Evolutionary conservation across 2,797 vertebrate genomes (phyloP), one percentile per base, ranked within the genome.

Genomic region (Sorex maritimensis): DNA sequence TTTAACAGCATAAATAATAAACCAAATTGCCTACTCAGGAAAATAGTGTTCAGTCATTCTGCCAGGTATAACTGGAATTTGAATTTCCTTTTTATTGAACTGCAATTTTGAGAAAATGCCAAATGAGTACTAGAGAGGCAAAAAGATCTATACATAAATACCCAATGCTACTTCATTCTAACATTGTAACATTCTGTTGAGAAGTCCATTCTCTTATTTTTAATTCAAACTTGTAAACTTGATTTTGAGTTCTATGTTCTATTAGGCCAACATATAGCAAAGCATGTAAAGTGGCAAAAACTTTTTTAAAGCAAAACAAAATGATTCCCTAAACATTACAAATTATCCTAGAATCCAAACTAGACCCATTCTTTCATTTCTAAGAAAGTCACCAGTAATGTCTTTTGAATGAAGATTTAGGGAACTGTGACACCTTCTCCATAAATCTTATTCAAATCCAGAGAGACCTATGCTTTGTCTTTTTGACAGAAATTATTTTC

Each of bases 391-490:
- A 46, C 38, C 10, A 61, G 4, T 6, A 78, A 28, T 38, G 1
- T 83, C 67, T 78, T 72, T 58, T 15, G 21, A 80, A 55, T n/a
- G 72, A 81, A 91, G 23, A 1, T 15, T 77, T 61, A 58, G 44
- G 4, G 30, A 91, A 11, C 23, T 52, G 14, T 44, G 10, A 73
- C 3, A 69, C 49, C 17, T 26, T 1, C 30, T 81, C 14, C 79
- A 44, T 63, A 81, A 93, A 88, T 79, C 55, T 84, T 89, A 28
- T 91, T 87, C 83, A 78, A 69, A 73, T 63, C 14, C 65, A 94
- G 13, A 61, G 52, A 77, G 13, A 0, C 30, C 28, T 10, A 52
- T 52, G 7, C 30, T 90, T 90, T 94, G 79, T 67, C 73, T 87
- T 90, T 90, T 90, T 87, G 28, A 69, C 49, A 86, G 38, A 81